Percentiles rank a stretch among this genome's conserved stretches.
Conservation (phyloP, 2,888 invertebrate genomes). For the Actias luna region DNA sequence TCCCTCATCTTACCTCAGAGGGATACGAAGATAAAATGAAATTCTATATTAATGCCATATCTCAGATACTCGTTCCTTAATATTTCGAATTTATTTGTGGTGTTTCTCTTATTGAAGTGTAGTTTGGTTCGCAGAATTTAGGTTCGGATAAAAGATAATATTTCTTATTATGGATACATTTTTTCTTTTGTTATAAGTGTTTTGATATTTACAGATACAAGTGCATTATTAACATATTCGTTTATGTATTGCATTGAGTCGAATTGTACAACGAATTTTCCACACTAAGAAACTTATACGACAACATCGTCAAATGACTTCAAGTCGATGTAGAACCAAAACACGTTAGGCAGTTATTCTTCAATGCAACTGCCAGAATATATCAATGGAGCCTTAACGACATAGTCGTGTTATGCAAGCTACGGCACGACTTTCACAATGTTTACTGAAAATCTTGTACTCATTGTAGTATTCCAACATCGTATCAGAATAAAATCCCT, state of each 20-base stretch:
- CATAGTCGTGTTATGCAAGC: background rate
- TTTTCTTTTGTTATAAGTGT: background rate
- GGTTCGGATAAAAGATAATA: background rate
- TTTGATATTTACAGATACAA: background rate
- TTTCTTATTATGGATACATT: background rate
- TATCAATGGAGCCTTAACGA: background rate
- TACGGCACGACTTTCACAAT: background rate
- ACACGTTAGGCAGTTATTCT: background rate
- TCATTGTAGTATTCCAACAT: background rate
- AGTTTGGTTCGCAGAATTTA: background rate
- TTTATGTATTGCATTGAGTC: no score
- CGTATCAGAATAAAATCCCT: background rate
- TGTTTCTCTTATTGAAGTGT: conserved; percentile 11
- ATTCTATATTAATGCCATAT: conserved; percentile 31
- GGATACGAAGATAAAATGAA: conserved; percentile 21
- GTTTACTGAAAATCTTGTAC: no score
- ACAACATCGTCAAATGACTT: no score
- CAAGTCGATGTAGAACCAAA: no score
- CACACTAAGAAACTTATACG: no score
- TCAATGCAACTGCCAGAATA: background rate
- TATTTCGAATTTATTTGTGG: conserved; percentile 23
- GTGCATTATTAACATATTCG: no score
- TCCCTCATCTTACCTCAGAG: conserved; percentile 1
- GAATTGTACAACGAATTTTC: no score
- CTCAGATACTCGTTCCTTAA: conserved; percentile 22